phyloP scores from a whole-genome alignment of 1,140 invertebrate genomes.

The Calliphora vicina region DNA sequence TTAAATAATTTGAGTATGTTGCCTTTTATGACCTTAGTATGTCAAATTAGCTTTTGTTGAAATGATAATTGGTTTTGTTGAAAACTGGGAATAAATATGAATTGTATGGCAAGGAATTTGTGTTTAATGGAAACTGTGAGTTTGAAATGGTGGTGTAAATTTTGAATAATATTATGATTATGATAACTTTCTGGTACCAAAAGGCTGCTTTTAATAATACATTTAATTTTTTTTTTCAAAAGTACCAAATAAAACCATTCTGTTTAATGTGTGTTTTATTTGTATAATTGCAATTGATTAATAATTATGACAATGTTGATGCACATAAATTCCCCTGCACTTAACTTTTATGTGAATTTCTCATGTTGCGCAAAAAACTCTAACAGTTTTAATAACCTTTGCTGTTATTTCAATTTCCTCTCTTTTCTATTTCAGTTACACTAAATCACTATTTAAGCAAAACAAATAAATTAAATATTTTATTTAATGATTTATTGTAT shows the following conservation, averaged over 20 bases:
- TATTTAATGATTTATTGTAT: conserved; percentile 26
- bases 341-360: not conserved
- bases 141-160: too few species aligned
- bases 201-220: too few species aligned
- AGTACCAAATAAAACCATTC: too few species aligned
- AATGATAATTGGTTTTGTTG: not conserved
- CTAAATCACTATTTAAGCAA: conserved; percentile 15
- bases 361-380: not conserved
- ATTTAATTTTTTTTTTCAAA: too few species aligned
- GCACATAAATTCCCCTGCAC: not conserved
- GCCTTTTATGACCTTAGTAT: not conserved
- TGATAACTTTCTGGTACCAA: too few species aligned
- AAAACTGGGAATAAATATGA: not conserved
- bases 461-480: conserved; percentile 28
- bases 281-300: conserved; percentile 19
- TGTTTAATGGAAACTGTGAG: too few species aligned
- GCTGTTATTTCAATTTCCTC: not conserved
- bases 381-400: not conserved
- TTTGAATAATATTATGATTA: too few species aligned
- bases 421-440: not conserved
- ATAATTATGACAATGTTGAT: conserved; percentile 23
- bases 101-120: too few species aligned
- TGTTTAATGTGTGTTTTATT: not conserved
- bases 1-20: not conserved
- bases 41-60: not conserved